These are phyloP conservation scores for Eretmocerus hayati DNA, from an alignment of 2,888 invertebrate species.

Conservation along the genomic window DNA sequence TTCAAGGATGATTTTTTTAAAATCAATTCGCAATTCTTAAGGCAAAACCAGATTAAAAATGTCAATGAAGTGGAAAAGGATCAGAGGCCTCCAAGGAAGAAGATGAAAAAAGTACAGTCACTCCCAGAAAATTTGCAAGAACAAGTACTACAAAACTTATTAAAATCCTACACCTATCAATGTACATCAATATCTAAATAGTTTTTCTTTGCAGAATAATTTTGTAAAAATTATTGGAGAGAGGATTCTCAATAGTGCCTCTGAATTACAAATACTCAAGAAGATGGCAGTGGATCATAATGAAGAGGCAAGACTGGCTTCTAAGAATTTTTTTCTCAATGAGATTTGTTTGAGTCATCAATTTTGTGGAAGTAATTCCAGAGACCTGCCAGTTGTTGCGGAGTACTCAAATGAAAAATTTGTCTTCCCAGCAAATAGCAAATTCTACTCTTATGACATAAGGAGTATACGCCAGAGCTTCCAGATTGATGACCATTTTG, in stretches of 20 bases:
- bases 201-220: conserved; percentile 32
- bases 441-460: conserved; percentile 64
- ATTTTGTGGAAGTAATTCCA: conserved; percentile 56
- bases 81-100: conserved; percentile 38
- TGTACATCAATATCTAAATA: conserved; percentile 2
- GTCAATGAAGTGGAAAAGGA: conserved; percentile 24
- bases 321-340: conserved; percentile 44
- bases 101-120: conserved; percentile 18
- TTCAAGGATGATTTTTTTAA: conserved; percentile 47
- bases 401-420: conserved; percentile 49
- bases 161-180: not conserved
- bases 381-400: conserved; percentile 49
- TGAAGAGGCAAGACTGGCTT: conserved; percentile 39
- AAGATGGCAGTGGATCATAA: conserved; percentile 35
- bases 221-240: conserved; percentile 32
- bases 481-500: conserved; percentile 54
- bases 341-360: conserved; percentile 35
- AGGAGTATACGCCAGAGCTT: conserved; percentile 53
- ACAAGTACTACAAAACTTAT: conserved; percentile 27
- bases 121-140: conserved; percentile 29
- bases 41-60: conserved; percentile 33
- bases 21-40: conserved; percentile 46
- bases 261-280: conserved; percentile 30
- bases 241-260: conserved; percentile 29
- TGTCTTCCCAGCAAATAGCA: conserved; percentile 61